Evolutionary conservation across 2,888 invertebrate species (phyloP), one percentile per base, ranked within the genome.

Genomic region (Sicus ferrugineus): DNA sequence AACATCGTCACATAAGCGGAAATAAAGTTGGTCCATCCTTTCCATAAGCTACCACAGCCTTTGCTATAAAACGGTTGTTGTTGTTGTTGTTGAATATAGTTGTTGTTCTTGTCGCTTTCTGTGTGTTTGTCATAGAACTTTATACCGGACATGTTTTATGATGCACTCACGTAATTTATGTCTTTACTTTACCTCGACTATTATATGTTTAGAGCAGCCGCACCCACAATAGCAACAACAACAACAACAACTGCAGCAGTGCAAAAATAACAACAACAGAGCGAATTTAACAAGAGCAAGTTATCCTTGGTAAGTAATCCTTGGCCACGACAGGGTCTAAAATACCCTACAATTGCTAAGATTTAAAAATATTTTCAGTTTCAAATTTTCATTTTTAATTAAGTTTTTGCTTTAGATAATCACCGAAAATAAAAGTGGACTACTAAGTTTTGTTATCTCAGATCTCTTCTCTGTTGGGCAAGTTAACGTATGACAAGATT

Each of bases 21-120:
- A 26, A 61, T 31, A 61, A 61, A 61, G 42, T 46, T 61, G 38
- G 61, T 26, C 46, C n/a, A 14, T 61, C 42, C 61, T 26, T 34
- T 14, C 42, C 21, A 42, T 61, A 61, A 42, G 23, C 42, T 42
- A 21, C 6, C 3, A 46, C n/a, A 26, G 11, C 30, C 28, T 23
- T 56, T 26, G 16, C 30, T 56, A 16, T n/a, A n/a, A n/a, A n/a
- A 42, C 42, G 16, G n/a, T 42, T 42, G 14, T n/a, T n/a, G 14
- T 23, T 52, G 5, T 16, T 26, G 5, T 16, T 28, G 26, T 42
- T 61, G n/a, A n/a, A n/a, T n/a, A n/a, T n/a, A n/a, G n/a, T 56
- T 61, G 38, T 38, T 59, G 38, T 59, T 19, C 6, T 26, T 26
- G 52, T 52, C 14, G 48, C 19, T 11, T 48, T 46, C 23, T 23